Evolutionary conservation across 2,888 invertebrate species (phyloP).

Genomic region (Deilephila porcellus): DNA sequence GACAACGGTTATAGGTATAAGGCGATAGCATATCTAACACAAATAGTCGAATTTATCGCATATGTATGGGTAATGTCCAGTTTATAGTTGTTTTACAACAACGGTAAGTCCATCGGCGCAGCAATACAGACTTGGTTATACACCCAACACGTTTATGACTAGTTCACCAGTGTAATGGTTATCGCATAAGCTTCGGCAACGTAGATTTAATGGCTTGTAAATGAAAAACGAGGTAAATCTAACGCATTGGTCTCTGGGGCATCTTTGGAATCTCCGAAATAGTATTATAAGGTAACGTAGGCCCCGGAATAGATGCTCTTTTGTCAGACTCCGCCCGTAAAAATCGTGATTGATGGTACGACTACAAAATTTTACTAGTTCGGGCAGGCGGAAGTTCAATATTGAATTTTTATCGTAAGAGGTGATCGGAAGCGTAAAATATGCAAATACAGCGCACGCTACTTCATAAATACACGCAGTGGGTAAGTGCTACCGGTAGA

Average conservation of each 20-base stretch:
- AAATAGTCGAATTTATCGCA: neutral
- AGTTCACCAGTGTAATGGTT: conserved; percentile 60
- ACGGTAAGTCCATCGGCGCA: conserved; percentile 32
- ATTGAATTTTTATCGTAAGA: conserved; percentile 8
- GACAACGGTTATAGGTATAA: neutral
- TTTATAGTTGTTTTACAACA: conserved; percentile 36
- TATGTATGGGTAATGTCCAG: neutral
- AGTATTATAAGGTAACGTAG: neutral
- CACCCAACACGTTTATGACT: conserved; percentile 61
- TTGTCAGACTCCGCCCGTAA: conserved; percentile 6
- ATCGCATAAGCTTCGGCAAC: conserved; percentile 57
- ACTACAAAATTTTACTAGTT: conserved; percentile 7
- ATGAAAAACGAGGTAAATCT: conserved; percentile 69
- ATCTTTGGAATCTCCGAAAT: conserved; percentile 37
- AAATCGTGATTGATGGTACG: conserved; percentile 1
- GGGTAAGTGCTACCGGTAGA: neutral
- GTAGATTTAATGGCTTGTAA: conserved; percentile 71
- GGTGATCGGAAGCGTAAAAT: conserved; percentile 4
- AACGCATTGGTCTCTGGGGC: conserved; percentile 51
- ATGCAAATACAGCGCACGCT: neutral
- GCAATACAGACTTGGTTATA: conserved; percentile 34
- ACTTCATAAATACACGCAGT: neutral
- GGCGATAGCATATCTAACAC: neutral
- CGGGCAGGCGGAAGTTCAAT: neutral
- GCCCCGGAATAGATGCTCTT: neutral